Conservation (phyloP, 1,140 invertebrate species). For the Bombus waltoni region DNA sequence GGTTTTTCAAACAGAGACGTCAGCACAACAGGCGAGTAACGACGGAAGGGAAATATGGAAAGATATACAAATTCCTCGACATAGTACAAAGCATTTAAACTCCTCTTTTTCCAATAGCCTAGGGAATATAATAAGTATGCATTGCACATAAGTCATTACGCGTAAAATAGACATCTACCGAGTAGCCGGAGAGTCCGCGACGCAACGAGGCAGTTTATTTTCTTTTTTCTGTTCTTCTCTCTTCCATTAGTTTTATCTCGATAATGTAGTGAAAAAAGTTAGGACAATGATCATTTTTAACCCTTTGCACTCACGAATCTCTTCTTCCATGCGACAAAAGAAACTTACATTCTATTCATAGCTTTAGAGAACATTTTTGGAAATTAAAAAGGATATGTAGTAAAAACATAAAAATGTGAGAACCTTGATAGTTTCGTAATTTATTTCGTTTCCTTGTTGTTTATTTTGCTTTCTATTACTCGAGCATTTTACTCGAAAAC, state of each 20-base stretch:
- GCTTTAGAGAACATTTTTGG: too few relatives aligned
- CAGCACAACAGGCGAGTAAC: constrained; percentile 50
- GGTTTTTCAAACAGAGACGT: constrained; percentile 59
- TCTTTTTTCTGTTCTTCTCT: too few relatives aligned
- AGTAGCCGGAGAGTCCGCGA: constrained; percentile 55
- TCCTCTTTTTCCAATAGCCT: constrained; percentile 78
- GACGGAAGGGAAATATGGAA: constrained; percentile 67
- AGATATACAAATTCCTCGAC: constrained; percentile 81
- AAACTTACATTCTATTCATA: too few relatives aligned
- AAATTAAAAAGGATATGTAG: neutral
- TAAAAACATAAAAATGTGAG: neutral
- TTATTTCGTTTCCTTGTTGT: neutral
- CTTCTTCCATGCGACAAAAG: accelerated
- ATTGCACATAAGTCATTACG: constrained; percentile 42
- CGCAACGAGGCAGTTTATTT: constrained; percentile 1
- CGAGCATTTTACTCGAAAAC: neutral
- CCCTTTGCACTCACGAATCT: neutral
- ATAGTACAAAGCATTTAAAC: constrained; percentile 82
- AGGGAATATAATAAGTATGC: constrained; percentile 57
- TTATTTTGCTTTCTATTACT: neutral
- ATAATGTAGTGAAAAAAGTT: neutral
- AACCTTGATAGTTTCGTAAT: neutral
- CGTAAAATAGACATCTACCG: constrained; percentile 45
- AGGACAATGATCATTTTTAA: neutral
- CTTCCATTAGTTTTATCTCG: neutral